These are phyloP conservation scores for Coracopsis vasa DNA, from an alignment of 2,113 vertebrate species.

Conservation along the genomic window DNA sequence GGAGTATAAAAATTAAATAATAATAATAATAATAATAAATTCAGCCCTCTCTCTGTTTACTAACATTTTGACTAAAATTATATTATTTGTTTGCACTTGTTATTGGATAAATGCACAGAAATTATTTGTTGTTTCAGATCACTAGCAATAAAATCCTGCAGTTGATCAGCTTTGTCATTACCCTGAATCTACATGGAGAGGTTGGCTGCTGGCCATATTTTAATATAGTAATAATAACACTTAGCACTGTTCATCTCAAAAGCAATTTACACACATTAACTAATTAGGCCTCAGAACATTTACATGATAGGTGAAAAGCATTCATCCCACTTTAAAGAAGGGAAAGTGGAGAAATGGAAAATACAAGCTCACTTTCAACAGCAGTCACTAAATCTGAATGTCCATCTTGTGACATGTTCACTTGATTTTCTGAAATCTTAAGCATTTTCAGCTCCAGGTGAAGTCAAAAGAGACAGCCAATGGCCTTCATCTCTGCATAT, in stretches of 20 bases:
- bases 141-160: conserved; percentile 9
- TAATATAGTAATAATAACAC: conserved; percentile 64
- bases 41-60: neutral
- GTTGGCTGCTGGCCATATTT: conserved; percentile 61
- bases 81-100: neutral
- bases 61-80: neutral
- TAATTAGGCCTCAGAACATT: conserved; percentile 59
- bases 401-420: neutral
- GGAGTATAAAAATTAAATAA: neutral
- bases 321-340: neutral
- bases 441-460: neutral
- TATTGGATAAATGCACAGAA: neutral
- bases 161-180: conserved; percentile 48
- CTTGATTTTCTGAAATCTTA: neutral
- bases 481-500: neutral
- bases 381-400: neutral
- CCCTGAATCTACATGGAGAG: conserved; percentile 15
- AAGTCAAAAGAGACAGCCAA: neutral
- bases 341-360: neutral
- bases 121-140: conserved; percentile 13
- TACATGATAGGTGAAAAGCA: conserved; percentile 39
- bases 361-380: neutral
- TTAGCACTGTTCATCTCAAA: conserved; percentile 61
- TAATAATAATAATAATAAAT: neutral
- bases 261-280: conserved; percentile 63